phyloP scores from a whole-genome alignment of 2,888 invertebrate genomes.

The Oscheius sp. region DNA sequence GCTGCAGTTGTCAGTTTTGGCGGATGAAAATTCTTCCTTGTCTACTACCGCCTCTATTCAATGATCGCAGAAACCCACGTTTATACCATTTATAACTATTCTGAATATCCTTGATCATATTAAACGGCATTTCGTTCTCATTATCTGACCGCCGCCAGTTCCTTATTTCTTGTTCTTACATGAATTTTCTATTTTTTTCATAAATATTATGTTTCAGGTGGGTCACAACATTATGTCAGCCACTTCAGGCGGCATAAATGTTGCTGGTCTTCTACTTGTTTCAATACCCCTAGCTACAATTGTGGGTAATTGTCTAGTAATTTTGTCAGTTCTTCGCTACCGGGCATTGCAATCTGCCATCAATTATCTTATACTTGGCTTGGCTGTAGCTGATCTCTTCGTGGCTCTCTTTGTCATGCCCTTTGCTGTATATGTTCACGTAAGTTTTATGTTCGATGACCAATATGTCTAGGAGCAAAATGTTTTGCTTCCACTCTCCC shows the following conservation, averaged over 20 bases:
- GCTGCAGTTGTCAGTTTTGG: too few relatives aligned
- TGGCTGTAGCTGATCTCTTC: conserved; percentile 72
- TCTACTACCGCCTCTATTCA: too few relatives aligned
- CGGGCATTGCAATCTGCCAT: conserved; percentile 88
- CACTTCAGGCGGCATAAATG: conserved; percentile 38
- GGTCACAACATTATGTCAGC: conserved; percentile 21
- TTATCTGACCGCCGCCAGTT: background rate
- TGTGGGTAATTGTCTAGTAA: conserved; percentile 64
- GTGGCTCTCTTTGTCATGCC: conserved; percentile 73
- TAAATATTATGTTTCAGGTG: background rate
- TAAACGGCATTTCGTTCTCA: too few relatives aligned
- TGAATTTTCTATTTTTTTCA: background rate
- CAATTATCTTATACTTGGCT: conserved; percentile 97
- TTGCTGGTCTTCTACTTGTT: conserved; percentile 58
- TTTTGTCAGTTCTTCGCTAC: conserved; percentile 70
- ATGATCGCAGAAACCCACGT: too few relatives aligned
- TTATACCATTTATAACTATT: too few relatives aligned
- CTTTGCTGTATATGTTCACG: conserved; percentile 72
- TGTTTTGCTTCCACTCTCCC: background rate
- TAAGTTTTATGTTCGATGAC: conserved; percentile 47
- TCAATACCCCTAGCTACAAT: conserved; percentile 67
- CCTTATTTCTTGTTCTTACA: background rate
- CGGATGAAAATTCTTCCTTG: too few relatives aligned
- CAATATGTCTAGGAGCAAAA: background rate
- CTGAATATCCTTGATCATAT: too few relatives aligned